Evolutionary conservation across 2,797 vertebrate genomes (phyloP), one percentile per base, ranked within the genome.

Genomic region (Danio kyathit): DNA sequence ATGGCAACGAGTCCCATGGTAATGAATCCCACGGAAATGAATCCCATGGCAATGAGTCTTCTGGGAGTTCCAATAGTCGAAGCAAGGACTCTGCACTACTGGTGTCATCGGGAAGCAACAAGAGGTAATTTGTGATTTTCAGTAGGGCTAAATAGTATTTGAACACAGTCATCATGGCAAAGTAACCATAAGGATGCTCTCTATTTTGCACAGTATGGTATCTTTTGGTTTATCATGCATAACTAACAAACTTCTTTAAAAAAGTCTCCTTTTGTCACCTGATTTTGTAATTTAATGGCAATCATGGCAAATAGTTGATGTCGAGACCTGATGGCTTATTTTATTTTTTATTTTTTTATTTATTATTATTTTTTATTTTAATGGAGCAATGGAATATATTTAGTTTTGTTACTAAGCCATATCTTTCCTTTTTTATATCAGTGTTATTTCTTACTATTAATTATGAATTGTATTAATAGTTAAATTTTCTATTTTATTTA

Each of bases 31-130:
- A 88, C 3, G 95, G 95, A 81, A 95, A 95, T 14, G 88, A 95
- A 78, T 96, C 93, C 0, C 88, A 87, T 0, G 91, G 95, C 6
- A 92, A 90, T 7, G 94, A 94, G 85, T 95, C 94, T 0, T 85
- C 88, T 7, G 89, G 92, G 56, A 94, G 94, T 85, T 95, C 94
- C 76, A 91, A 91, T 19, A 57, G 93, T 88, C 92, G 89, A 82
- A 94, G 95, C 77, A 97, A 96, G 89, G 96, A 97, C 86, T 96
- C 95, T 0, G 92, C 94, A 5, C 90, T 97, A 2, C 86, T 95
- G 84, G 95, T 95, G 71, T 95, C 95, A 0, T 94, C 93, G 3
- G 92, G 86, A 29, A 91, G 94, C 87, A 94, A 91, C 80, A 95
- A 96, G 88, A 96, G 96, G 97, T 97, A 83, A 89, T 87, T 87